These are phyloP conservation scores for Chlorops oryzae DNA, from an alignment of 1,140 invertebrate species.

Conservation along the genomic window DNA sequence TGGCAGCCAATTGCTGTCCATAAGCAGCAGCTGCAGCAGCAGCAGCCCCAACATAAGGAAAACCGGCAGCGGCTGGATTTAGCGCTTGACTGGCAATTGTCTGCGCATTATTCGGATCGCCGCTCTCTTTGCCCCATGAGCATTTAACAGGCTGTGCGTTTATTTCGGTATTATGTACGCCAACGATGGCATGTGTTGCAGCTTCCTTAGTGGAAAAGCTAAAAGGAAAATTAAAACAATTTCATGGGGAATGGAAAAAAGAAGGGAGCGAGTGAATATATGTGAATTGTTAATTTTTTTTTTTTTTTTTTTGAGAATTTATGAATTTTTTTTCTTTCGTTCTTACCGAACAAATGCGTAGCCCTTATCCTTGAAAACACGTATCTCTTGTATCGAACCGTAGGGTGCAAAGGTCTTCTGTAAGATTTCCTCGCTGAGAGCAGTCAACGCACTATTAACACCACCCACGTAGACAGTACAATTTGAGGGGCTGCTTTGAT, in stretches of 20 bases:
- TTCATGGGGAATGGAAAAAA: not conserved
- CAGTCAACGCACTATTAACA: conserved; percentile 84
- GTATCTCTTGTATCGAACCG: conserved; percentile 94
- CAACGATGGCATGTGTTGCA: conserved; percentile 95
- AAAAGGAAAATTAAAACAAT: not conserved
- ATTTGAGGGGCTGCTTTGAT: conserved; percentile 96
- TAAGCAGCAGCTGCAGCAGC: conserved; percentile 44
- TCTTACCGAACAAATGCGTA: conserved; percentile 92
- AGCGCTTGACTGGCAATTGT: conserved; percentile 56
- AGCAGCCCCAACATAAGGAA: conserved; percentile 40
- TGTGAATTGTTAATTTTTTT: no score
- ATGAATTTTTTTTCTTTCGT: not conserved
- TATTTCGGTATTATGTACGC: conserved; percentile 94
- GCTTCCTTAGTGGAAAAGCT: conserved; percentile 97
- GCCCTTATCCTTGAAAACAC: conserved; percentile 99
- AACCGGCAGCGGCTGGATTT: conserved; percentile 41
- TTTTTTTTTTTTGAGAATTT: not conserved
- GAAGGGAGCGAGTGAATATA: not conserved
- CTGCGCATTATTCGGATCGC: conserved; percentile 79
- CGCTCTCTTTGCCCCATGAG: conserved; percentile 98
- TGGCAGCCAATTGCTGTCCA: conserved; percentile 45
- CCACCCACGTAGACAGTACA: conserved; percentile 99
- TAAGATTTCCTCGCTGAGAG: conserved; percentile 92
- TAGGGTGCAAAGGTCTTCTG: conserved; percentile 93
- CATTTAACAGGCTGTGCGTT: conserved; percentile 97